Conservation (phyloP, 2,797 vertebrate genomes). For the Pelochelys cantorii region DNA sequence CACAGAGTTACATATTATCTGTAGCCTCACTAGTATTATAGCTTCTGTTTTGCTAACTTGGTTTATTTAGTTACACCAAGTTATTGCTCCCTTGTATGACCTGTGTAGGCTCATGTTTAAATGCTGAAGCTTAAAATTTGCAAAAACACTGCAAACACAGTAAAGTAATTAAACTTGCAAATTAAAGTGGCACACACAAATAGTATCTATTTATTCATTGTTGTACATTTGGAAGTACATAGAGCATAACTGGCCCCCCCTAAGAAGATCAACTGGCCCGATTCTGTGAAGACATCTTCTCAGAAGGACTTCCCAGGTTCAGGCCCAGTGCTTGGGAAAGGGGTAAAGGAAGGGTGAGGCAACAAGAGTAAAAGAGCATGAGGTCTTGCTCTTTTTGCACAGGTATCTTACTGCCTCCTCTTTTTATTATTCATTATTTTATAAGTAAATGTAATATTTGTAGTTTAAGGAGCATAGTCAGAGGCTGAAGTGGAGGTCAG, state of each 20-base stretch:
- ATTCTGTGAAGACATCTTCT: background rate
- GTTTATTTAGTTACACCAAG: background rate
- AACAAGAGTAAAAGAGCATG: background rate
- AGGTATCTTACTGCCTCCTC: background rate
- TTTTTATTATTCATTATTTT: background rate
- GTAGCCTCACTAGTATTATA: background rate
- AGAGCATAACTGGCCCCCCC: background rate
- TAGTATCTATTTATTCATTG: background rate
- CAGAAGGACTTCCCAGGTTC: background rate
- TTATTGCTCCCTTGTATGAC: background rate
- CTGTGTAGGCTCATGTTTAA: background rate
- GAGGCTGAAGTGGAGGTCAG: background rate
- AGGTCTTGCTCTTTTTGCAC: background rate
- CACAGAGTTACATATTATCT: background rate
- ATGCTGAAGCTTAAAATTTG: background rate
- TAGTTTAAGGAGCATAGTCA: background rate
- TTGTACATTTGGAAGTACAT: background rate
- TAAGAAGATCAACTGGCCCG: background rate
- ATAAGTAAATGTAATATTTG: background rate
- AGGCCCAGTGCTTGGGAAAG: rapidly evolving
- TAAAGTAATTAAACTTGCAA: background rate
- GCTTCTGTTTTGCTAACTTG: background rate
- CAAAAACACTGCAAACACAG: background rate
- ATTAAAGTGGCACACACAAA: background rate
- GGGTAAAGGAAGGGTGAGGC: background rate